A percentile compares a stretch with the other conserved stretches of the same genome.
phyloP scores from a whole-genome alignment of 2,113 vertebrate genomes.

The Kryptolebias marmoratus region DNA sequence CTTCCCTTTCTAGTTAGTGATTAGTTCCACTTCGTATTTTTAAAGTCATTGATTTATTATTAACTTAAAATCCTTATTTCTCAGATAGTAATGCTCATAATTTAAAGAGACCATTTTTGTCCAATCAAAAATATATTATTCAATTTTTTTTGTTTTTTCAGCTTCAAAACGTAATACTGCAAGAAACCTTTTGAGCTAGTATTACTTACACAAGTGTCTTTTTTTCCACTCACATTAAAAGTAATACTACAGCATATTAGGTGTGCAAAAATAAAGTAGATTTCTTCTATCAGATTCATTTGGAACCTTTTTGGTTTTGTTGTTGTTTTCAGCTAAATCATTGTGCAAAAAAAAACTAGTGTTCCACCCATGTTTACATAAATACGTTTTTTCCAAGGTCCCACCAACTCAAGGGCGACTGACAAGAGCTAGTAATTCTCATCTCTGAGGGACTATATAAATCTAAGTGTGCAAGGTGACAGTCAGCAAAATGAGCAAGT shows the following conservation, averaged over 20 bases:
- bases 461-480: neutral
- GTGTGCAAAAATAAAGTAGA: neutral
- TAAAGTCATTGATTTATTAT: no score
- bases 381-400: neutral
- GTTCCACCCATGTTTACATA: neutral
- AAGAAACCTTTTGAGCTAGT: neutral
- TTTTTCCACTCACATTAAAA: neutral
- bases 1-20: no score
- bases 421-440: neutral
- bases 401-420: neutral
- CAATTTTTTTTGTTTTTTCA: neutral
- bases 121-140: neutral
- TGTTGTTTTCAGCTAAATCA: neutral
- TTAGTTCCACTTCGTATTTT: no score
- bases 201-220: neutral
- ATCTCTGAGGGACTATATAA: neutral
- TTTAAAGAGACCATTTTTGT: neutral
- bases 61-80: no score
- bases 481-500: neutral
- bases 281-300: neutral
- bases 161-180: neutral
- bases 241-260: neutral
- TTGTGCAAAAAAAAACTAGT: conserved; percentile 12
- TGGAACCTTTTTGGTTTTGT: neutral
- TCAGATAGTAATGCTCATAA: no score